Evolutionary conservation across 2,797 vertebrate genomes (phyloP).

Genomic region (Sebastes taczanowskii): DNA sequence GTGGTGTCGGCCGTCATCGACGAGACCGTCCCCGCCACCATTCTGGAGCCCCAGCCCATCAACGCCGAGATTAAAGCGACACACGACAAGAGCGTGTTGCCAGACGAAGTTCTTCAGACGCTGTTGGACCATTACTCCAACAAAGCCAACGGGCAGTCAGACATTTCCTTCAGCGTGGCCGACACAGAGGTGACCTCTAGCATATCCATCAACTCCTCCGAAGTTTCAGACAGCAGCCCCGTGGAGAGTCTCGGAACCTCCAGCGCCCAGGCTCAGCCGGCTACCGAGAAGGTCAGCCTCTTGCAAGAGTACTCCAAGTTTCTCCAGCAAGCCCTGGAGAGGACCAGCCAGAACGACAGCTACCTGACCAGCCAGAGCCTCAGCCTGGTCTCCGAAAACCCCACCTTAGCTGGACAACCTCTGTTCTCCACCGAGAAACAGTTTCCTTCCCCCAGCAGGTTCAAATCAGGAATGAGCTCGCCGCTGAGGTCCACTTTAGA

Average conservation of each 20-base stretch:
- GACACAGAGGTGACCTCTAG: slow-evolving; percentile 98
- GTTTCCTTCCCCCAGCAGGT: slow-evolving; percentile 92
- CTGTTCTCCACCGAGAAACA: slow-evolving; percentile 97
- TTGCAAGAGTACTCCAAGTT: slow-evolving; percentile 99
- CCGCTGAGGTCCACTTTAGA: slow-evolving; percentile 94
- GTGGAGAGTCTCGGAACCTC: slow-evolving; percentile 85
- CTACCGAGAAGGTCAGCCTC: slow-evolving; percentile 96
- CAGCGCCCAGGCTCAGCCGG: slow-evolving; percentile 87
- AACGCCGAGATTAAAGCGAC: slow-evolving; percentile 91
- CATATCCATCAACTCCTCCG: slow-evolving; percentile 97
- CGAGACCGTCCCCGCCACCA: slow-evolving; percentile 90
- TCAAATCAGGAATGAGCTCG: slow-evolving; percentile 95
- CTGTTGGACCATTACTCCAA: slow-evolving; percentile 98
- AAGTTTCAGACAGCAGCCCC: slow-evolving; percentile 91
- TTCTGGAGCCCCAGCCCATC: slow-evolving; percentile 92
- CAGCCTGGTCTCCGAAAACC: slow-evolving; percentile 95
- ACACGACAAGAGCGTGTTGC: slow-evolving; percentile 95
- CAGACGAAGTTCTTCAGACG: slow-evolving; percentile 97
- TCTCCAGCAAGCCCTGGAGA: slow-evolving; percentile 97
- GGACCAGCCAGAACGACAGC: slow-evolving; percentile 99
- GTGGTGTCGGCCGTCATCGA: slow-evolving; percentile 94
- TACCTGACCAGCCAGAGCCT: slow-evolving; percentile 98
- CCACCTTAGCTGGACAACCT: slow-evolving; percentile 90
- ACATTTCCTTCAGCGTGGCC: slow-evolving; percentile 95
- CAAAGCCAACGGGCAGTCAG: slow-evolving; percentile 96